A percentile compares a stretch with the other conserved stretches of the same genome.
phyloP scores from a whole-genome alignment of 2,888 invertebrate species.

The Emmelina monodactyla region DNA sequence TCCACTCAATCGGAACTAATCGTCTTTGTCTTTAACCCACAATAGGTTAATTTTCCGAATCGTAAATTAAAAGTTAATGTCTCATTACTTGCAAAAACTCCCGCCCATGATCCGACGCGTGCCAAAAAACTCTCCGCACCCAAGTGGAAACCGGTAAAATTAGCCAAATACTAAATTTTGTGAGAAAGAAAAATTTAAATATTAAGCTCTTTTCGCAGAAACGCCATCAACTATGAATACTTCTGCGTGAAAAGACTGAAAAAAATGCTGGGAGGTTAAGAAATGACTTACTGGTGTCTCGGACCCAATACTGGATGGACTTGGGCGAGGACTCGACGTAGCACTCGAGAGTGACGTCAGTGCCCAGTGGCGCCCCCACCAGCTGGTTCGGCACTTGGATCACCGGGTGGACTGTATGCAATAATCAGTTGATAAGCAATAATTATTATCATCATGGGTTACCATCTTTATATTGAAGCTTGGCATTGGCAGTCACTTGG shows the following conservation, averaged over 20 bases:
- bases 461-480: too few relatives aligned
- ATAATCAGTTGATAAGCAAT: constrained; percentile 5
- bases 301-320: constrained; percentile 89
- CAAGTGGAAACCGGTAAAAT: too few relatives aligned
- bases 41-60: constrained; percentile 61
- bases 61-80: constrained; percentile 61
- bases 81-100: constrained; percentile 57
- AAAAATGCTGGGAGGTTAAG: too few relatives aligned
- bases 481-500: too few relatives aligned
- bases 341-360: constrained; percentile 87
- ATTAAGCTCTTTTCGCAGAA: too few relatives aligned
- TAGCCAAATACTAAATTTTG: too few relatives aligned
- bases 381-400: constrained; percentile 91
- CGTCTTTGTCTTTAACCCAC: constrained; percentile 57
- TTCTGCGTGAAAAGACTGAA: too few relatives aligned
- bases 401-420: constrained; percentile 79
- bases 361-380: constrained; percentile 85
- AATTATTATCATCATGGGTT: too few relatives aligned
- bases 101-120: constrained; percentile 33
- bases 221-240: too few relatives aligned
- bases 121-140: too few relatives aligned
- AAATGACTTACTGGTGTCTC: constrained; percentile 75
- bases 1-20: constrained; percentile 53
- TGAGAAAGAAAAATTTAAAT: too few relatives aligned
- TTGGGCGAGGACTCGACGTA: constrained; percentile 89